Evolutionary conservation across 1,140 invertebrate species (phyloP).

Genomic region (Monochamus saltuarius): DNA sequence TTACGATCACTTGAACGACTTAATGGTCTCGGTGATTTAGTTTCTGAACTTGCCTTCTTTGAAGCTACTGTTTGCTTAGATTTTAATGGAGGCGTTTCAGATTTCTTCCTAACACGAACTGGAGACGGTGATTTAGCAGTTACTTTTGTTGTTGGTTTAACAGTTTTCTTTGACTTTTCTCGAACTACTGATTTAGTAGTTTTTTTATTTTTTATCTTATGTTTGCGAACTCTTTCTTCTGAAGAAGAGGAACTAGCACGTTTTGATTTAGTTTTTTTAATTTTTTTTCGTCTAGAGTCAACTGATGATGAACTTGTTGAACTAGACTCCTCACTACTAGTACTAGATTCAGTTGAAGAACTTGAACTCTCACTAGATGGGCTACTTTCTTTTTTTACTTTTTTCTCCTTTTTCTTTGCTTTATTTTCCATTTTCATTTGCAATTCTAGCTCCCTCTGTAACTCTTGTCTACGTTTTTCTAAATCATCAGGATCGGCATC

Average conservation of each 20-base stretch:
- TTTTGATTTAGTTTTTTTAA: slow-evolving; percentile 60
- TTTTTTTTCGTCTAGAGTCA: slow-evolving; percentile 55
- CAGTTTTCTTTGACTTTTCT: slow-evolving; percentile 33
- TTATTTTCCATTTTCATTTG: slow-evolving; percentile 68
- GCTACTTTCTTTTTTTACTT: slow-evolving; percentile 58
- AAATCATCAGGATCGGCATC: slow-evolving; percentile 80
- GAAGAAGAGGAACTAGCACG: slow-evolving; percentile 63
- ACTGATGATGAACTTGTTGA: slow-evolving; percentile 56
- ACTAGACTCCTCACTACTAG: slow-evolving; percentile 60
- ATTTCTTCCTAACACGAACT: slow-evolving; percentile 47
- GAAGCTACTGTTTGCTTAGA: slow-evolving; percentile 45
- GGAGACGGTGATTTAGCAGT: slow-evolving; percentile 44
- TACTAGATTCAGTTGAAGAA: slow-evolving; percentile 63
- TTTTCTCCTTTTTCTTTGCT: slow-evolving; percentile 64
- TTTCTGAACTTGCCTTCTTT: slow-evolving; percentile 46
- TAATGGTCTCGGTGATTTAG: slow-evolving; percentile 47
- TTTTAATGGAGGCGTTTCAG: slow-evolving; percentile 50
- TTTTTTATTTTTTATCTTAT: slow-evolving; percentile 44
- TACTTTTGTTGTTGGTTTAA: slow-evolving; percentile 25
- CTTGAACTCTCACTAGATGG: slow-evolving; percentile 66
- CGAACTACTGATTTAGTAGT: slow-evolving; percentile 43
- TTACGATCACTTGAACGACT: slow-evolving; percentile 43
- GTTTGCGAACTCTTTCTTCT: slow-evolving; percentile 53
- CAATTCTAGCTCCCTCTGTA: slow-evolving; percentile 76
- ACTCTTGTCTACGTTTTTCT: slow-evolving; percentile 71